These are phyloP conservation scores for Xiphophorus couchianus DNA, from an alignment of 2,113 vertebrate species.

Conservation along the genomic window DNA sequence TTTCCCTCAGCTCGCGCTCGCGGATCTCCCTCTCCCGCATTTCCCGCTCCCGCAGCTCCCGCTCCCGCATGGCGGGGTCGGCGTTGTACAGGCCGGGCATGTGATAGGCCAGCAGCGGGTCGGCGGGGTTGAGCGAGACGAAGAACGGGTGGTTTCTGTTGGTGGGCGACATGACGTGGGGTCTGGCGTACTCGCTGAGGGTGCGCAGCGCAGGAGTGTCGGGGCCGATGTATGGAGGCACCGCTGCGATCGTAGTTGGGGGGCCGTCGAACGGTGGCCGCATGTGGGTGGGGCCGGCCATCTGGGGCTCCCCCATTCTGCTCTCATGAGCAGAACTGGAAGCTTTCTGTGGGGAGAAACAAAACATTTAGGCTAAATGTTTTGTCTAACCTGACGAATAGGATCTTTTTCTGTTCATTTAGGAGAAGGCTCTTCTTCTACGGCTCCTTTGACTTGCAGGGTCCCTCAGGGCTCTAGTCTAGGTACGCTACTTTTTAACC, in stretches of 20 bases:
- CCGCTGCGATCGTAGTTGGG: slow-evolving; percentile 93
- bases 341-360: slow-evolving; percentile 80
- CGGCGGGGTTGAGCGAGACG: slow-evolving; percentile 92
- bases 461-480: no score
- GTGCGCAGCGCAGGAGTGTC: slow-evolving; percentile 96
- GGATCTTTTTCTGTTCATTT: no score
- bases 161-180: slow-evolving; percentile 98
- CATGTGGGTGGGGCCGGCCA: slow-evolving; percentile 89
- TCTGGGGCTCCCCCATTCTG: slow-evolving; percentile 88
- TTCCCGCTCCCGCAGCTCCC: slow-evolving; percentile 92
- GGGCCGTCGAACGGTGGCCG: slow-evolving; percentile 89
- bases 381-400: no score
- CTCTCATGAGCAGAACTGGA: slow-evolving; percentile 92
- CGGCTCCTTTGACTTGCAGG: no score
- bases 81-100: slow-evolving; percentile 96
- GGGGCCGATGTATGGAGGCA: slow-evolving; percentile 95
- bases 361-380: not conserved
- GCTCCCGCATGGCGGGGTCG: slow-evolving; percentile 92
- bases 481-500: no score
- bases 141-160: slow-evolving; percentile 99
- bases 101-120: slow-evolving; percentile 95
- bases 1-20: slow-evolving; percentile 91
- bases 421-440: no score
- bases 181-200: slow-evolving; percentile 96
- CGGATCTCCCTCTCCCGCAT: slow-evolving; percentile 92